These are phyloP conservation scores for Peromyscus leucopus DNA, from an alignment of 2,113 vertebrate species.

Conservation along the genomic window DNA sequence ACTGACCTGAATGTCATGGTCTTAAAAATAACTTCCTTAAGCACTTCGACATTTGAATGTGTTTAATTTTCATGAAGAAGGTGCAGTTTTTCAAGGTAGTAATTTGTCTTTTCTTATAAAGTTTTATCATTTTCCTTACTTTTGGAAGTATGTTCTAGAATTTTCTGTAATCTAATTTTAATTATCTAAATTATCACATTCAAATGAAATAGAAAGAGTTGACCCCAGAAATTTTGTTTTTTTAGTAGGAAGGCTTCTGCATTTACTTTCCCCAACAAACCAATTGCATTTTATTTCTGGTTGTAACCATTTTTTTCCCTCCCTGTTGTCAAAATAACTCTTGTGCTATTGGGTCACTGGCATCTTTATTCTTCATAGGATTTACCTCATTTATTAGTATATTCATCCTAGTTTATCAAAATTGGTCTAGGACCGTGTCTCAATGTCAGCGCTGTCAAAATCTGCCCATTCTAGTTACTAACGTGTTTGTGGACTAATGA, in stretches of 20 bases:
- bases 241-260: background rate
- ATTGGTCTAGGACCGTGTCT: background rate
- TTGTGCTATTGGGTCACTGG: background rate
- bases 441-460: background rate
- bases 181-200: slow-evolving; percentile 33
- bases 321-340: slow-evolving; percentile 8
- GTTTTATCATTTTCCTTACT: slow-evolving; percentile 25
- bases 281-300: slow-evolving; percentile 34
- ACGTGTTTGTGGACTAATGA: background rate
- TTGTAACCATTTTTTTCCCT: slow-evolving; percentile 33
- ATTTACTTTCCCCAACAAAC: background rate
- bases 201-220: slow-evolving; percentile 24
- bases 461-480: background rate
- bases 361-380: slow-evolving; percentile 5
- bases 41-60: background rate
- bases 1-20: slow-evolving; percentile 39
- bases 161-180: slow-evolving; percentile 60
- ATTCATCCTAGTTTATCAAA: background rate
- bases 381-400: background rate
- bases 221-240: background rate
- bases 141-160: slow-evolving; percentile 30
- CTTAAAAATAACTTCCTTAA: slow-evolving; percentile 59
- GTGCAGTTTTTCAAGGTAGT: background rate
- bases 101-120: slow-evolving; percentile 54
- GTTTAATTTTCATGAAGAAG: slow-evolving; percentile 58